Evolutionary conservation across 2,888 invertebrate genomes (phyloP).

Genomic region (Cetonia aurata): DNA sequence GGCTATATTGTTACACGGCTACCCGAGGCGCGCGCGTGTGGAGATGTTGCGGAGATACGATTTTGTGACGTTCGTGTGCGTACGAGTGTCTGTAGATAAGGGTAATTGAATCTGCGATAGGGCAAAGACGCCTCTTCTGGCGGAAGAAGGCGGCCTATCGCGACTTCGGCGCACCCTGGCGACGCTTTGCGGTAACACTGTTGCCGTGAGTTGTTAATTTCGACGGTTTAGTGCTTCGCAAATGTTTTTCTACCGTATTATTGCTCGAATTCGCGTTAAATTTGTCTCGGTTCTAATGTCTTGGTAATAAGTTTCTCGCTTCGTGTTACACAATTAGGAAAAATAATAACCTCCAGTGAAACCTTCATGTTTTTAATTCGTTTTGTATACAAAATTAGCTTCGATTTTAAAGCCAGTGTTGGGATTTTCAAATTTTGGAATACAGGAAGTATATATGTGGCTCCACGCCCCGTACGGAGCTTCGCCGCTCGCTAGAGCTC

Average conservation of each 20-base stretch:
- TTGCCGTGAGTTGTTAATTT: background rate
- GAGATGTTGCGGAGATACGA: background rate
- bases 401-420: too few species aligned
- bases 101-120: constrained; percentile 26
- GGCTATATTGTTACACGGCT: too few species aligned
- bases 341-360: background rate
- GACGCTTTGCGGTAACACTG: constrained; percentile 19
- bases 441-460: too few species aligned
- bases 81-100: constrained; percentile 16
- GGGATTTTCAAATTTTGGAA: too few species aligned
- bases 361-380: too few species aligned
- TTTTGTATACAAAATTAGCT: too few species aligned
- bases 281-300: too few species aligned
- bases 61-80: background rate
- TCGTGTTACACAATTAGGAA: background rate
- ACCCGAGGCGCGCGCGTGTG: background rate
- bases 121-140: constrained; percentile 1
- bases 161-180: background rate
- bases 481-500: too few species aligned
- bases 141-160: background rate
- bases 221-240: constrained; percentile 6
- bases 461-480: too few species aligned
- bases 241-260: constrained; percentile 14
- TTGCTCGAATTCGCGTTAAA: too few species aligned
- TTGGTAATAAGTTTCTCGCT: too few species aligned